A percentile compares a stretch with the other conserved stretches of the same genome.
These are phyloP conservation scores for Heliornis fulica DNA, from an alignment of 2,113 vertebrate species.

Conservation along the genomic window DNA sequence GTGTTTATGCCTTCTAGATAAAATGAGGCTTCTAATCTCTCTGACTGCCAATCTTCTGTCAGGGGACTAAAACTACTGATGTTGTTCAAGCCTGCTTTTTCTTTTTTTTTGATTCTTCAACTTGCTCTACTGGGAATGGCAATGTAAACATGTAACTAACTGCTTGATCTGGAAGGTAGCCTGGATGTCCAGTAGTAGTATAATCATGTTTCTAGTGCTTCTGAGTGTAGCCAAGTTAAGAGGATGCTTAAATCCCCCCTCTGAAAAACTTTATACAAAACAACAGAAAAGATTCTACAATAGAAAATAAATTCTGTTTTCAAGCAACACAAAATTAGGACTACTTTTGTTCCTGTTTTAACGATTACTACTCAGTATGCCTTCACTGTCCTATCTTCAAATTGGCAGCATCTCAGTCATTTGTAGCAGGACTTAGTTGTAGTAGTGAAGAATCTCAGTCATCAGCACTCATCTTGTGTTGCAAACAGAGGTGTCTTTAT, in stretches of 20 bases:
- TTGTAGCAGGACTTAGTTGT: neutral
- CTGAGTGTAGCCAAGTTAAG: neutral
- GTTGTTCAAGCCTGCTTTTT: neutral
- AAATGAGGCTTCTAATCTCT: neutral
- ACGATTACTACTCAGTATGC: rapidly evolving
- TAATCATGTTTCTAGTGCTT: neutral
- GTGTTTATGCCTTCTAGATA: neutral
- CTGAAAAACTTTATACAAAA: neutral
- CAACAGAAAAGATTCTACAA: neutral
- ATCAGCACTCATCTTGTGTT: neutral
- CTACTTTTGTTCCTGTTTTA: neutral
- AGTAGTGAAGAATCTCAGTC: neutral
- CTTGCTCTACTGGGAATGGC: neutral
- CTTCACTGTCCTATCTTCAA: neutral
- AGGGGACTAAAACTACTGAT: neutral
- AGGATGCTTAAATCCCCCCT: neutral
- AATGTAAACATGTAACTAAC: neutral
- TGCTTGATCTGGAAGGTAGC: neutral
- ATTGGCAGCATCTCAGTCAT: neutral
- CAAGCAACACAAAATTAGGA: neutral
- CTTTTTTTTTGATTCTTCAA: neutral
- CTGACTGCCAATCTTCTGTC: neutral
- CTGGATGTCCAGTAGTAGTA: neutral
- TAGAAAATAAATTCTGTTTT: neutral
- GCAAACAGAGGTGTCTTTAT: neutral